Evolutionary conservation across 2,797 vertebrate species (phyloP).

Genomic region (Mionectes olivaceus): DNA sequence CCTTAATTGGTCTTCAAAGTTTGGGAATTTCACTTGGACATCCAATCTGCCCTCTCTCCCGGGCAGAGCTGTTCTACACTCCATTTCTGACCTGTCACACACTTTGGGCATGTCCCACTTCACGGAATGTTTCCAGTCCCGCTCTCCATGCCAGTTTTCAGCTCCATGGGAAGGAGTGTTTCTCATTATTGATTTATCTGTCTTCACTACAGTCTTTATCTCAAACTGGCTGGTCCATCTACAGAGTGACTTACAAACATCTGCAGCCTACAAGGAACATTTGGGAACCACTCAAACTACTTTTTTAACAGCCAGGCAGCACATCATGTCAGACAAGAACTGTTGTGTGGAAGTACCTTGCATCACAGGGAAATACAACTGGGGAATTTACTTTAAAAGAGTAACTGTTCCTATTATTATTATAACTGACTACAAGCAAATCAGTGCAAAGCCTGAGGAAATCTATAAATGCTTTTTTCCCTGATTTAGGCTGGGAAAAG

Average conservation of each 20-base stretch:
- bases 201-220: background rate
- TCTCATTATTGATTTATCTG: background rate
- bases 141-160: background rate
- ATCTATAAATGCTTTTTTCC: background rate
- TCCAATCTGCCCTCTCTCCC: background rate
- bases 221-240: background rate
- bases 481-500: background rate
- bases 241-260: background rate
- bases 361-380: background rate
- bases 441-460: background rate
- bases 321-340: background rate
- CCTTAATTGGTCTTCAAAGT: background rate
- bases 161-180: background rate
- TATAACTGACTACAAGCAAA: constrained; percentile 12
- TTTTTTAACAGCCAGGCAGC: background rate
- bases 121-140: background rate
- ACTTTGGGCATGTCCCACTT: background rate
- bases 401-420: background rate
- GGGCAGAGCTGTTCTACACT: background rate
- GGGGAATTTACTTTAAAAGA: background rate
- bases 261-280: background rate
- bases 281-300: background rate
- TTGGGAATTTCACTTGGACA: background rate
- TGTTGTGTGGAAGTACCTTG: background rate
- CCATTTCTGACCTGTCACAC: background rate